Percentiles rank a stretch among this genome's conserved stretches.
Evolutionary conservation across 2,113 vertebrate species (phyloP).

Genomic region (Anoura caudifer): DNA sequence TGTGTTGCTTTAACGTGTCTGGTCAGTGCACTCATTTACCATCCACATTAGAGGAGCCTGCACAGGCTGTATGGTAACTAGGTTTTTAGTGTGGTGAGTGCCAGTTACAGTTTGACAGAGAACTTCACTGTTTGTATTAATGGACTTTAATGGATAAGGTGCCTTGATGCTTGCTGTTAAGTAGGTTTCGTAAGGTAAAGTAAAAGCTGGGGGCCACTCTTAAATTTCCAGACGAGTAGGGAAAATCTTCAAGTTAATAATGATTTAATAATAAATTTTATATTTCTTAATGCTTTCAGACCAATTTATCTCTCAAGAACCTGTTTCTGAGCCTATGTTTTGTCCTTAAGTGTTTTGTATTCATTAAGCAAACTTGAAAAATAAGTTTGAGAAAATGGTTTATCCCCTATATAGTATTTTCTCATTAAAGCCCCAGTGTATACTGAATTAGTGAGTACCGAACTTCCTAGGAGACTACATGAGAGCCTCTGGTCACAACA

Average conservation of each 20-base stretch:
- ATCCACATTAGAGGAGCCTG: neutral
- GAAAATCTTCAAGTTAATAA: neutral
- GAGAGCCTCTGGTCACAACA: neutral
- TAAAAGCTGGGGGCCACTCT: neutral
- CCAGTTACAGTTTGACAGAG: neutral
- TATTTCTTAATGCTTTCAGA: neutral
- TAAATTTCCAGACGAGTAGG: neutral
- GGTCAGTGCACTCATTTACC: neutral
- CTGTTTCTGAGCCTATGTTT: neutral
- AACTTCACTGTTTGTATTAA: neutral
- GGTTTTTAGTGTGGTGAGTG: neutral
- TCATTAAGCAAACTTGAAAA: neutral
- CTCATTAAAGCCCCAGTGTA: neutral
- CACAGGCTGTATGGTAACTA: neutral
- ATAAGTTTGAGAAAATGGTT: neutral
- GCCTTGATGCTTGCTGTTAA: neutral
- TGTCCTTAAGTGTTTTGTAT: neutral
- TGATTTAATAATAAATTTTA: neutral
- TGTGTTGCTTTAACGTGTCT: neutral
- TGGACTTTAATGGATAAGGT: neutral
- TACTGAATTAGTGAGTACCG: neutral
- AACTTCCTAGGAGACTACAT: neutral
- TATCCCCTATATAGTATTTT: neutral
- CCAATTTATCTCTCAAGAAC: neutral
- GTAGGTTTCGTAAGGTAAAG: neutral